Percentiles rank a stretch among this genome's conserved stretches.
phyloP scores from a whole-genome alignment of 2,113 vertebrate genomes.

The Hippolais icterina region DNA sequence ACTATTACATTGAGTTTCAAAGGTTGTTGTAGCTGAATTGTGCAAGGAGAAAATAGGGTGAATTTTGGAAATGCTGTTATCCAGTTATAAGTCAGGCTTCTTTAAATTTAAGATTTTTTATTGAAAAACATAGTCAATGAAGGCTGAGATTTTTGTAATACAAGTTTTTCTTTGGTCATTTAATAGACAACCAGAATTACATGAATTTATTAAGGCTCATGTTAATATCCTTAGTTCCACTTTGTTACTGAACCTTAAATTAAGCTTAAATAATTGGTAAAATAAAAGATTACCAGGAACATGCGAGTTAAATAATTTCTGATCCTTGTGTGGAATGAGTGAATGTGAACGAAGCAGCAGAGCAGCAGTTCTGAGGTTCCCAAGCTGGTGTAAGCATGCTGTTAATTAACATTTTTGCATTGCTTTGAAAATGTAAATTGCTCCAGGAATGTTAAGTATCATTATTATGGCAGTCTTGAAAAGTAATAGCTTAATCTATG shows the following conservation, averaged over 20 bases:
- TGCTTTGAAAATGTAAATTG: conserved; percentile 30
- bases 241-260: conserved; percentile 1
- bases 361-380: not conserved
- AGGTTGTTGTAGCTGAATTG: not conserved
- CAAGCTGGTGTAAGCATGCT: not conserved
- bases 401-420: conserved; percentile 53
- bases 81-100: not conserved
- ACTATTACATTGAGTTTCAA: not conserved
- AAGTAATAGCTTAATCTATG: conserved; percentile 23
- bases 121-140: not conserved
- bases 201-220: not conserved
- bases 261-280: not conserved
- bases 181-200: not conserved
- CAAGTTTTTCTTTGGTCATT: not conserved
- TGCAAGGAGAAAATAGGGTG: not conserved
- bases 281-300: not conserved
- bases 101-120: not conserved
- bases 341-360: not conserved
- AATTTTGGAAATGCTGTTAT: not conserved
- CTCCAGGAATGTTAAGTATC: conserved; percentile 7
- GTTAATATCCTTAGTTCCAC: not conserved
- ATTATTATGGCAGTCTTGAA: conserved; percentile 25
- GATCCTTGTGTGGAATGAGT: not conserved
- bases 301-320: not conserved
- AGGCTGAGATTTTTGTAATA: not conserved